Evolutionary conservation across 2,797 vertebrate genomes (phyloP), one percentile per base, ranked within the genome.

Genomic region (Nannoperca obscura): DNA sequence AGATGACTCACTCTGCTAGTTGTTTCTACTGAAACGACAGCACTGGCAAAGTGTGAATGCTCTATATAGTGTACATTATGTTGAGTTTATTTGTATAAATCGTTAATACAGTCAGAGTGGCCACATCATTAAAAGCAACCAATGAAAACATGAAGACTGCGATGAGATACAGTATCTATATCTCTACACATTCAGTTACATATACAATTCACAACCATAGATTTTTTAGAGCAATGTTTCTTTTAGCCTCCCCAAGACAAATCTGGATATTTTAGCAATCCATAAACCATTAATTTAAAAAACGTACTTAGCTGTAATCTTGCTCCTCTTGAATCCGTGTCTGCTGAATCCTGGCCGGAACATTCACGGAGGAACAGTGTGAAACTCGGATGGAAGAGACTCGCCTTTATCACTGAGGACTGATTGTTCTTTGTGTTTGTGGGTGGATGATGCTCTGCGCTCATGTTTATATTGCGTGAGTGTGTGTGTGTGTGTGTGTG

Each of bases 381-480:
- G 84, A 61, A 75, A 75, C 42, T 65, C 68, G 69, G 77, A 79
- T 20, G 44, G 69, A 68, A 52, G 66, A 87, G 73, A 81, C 83
- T 64, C 58, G 90, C 71, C 62, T 86, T 80, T 80, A 81, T 84
- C 82, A 74, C 84, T 20, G 85, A 82, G 82, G 61, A 82, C 58
- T 68, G 88, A 66, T 85, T 84, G 87, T 90, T 88, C 82, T 80
- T 49, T 68, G 83, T 79, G 80, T 87, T 84, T 82, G 90, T 87
- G 88, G 85, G 86, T 75, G 82, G 88, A 81, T 82, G 87, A 87
- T 85, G 81, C 78, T 72, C 71, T 52, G 71, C 27, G 59, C 46
- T 73, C 70, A 71, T 82, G 61, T 76, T 24, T 75, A 36, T 38
- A 38, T 10, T 59, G 27, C 3, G 36, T 61, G 67, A n/a, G 66